Conservation (phyloP, 2,797 vertebrate genomes). For the Coregonus sp. region DNA sequence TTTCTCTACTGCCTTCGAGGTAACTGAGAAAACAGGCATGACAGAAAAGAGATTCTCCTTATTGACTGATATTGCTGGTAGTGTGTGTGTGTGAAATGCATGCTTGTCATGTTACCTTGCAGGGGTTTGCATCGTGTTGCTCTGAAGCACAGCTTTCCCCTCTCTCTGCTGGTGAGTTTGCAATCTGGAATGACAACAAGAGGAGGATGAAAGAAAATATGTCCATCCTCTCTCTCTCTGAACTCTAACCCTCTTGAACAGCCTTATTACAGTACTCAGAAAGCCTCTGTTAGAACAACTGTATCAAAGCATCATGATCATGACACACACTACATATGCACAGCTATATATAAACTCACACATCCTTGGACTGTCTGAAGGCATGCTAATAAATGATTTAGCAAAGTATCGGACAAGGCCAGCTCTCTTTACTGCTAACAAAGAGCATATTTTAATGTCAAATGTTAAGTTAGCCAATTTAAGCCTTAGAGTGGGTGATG, state of each 20-base stretch:
- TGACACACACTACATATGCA: background rate
- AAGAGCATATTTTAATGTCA: too few relatives aligned
- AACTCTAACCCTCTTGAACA: too few relatives aligned
- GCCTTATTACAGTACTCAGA: too few relatives aligned
- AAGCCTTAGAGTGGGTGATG: too few relatives aligned
- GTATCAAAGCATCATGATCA: too few relatives aligned
- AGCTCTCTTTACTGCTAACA: too few relatives aligned
- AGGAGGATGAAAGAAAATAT: background rate
- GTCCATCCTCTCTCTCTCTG: background rate
- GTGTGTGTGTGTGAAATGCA: background rate
- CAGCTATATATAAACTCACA: too few relatives aligned
- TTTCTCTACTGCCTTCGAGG: constrained; percentile 65
- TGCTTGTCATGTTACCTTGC: constrained; percentile 71
- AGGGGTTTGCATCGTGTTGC: constrained; percentile 83
- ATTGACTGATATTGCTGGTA: background rate
- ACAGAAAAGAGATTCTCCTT: background rate
- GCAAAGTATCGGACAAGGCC: too few relatives aligned
- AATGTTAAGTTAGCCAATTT: too few relatives aligned
- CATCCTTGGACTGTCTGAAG: background rate
- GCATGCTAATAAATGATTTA: background rate
- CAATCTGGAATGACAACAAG: constrained; percentile 75
- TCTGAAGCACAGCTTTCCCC: constrained; percentile 92
- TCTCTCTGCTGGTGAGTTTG: constrained; percentile 88
- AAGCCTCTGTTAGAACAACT: too few relatives aligned
- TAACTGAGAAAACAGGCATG: constrained; percentile 48